Evolutionary conservation across 2,113 vertebrate genomes (phyloP).

Genomic region (Odontesthes bonariensis): DNA sequence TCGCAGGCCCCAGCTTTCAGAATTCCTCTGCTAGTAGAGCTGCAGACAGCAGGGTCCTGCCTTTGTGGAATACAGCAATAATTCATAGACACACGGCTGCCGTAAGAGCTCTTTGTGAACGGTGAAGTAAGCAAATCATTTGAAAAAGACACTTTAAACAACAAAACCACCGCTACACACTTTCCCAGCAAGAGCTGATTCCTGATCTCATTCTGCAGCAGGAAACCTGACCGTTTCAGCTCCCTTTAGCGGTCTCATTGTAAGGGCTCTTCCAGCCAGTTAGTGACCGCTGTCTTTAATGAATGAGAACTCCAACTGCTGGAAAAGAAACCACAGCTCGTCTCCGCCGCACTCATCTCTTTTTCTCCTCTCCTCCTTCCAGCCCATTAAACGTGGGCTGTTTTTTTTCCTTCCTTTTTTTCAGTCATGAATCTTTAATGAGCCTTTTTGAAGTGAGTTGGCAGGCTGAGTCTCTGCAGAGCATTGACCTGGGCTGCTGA

Average conservation of each 20-base stretch:
- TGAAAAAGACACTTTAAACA: conserved; percentile 17
- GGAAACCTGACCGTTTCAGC: conserved; percentile 37
- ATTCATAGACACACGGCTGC: conserved; percentile 18
- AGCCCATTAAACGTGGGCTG: conserved; percentile 40
- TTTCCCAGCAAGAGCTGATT: conserved; percentile 2
- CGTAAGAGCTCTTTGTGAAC: not conserved
- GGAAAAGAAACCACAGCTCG: conserved; percentile 39
- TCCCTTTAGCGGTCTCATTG: conserved; percentile 28
- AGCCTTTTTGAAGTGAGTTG: conserved; percentile 58
- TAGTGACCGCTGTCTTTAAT: conserved; percentile 45
- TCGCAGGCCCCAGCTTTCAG: conserved; percentile 25
- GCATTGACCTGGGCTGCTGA: conserved; percentile 63
- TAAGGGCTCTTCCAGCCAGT: conserved; percentile 41
- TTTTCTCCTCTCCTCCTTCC: conserved; percentile 20
- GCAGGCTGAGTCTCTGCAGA: conserved; percentile 52
- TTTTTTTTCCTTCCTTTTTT: conserved; percentile 19
- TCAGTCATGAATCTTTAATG: conserved; percentile 74
- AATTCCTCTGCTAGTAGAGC: conserved; percentile 21
- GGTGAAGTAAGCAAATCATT: conserved; percentile 22
- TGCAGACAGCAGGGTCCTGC: conserved; percentile 38
- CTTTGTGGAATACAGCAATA: conserved; percentile 19
- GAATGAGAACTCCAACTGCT: conserved; percentile 35
- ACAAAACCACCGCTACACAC: conserved; percentile 7
- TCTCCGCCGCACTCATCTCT: conserved; percentile 28
- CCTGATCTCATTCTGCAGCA: conserved; percentile 13